Percentiles rank a stretch among this genome's conserved stretches.
Conservation (phyloP, 2,888 invertebrate genomes). For the Schizaphis graminum region DNA sequence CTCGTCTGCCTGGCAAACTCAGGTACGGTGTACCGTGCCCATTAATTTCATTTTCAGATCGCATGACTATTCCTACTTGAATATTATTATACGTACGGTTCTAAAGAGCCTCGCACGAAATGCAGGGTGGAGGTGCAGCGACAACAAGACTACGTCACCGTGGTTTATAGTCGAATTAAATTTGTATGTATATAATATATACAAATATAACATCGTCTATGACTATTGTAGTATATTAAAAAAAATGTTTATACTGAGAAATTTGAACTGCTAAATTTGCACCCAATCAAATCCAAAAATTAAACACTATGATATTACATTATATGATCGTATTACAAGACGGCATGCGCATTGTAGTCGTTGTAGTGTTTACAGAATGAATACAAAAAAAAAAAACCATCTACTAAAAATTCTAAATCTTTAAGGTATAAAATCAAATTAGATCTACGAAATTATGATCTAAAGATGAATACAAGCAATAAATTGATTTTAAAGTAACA, state of each 20-base stretch:
- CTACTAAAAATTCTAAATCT: neutral
- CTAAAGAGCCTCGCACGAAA: conserved; percentile 38
- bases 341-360: neutral
- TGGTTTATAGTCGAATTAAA: conserved; percentile 21
- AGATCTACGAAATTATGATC: neutral
- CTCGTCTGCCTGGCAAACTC: conserved; percentile 44
- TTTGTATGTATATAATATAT: neutral
- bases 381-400: neutral
- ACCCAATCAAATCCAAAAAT: neutral
- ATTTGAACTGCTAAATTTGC: neutral
- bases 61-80: conserved; percentile 60
- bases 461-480: neutral
- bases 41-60: conserved; percentile 60
- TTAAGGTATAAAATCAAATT: neutral
- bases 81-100: neutral
- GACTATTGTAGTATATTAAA: neutral
- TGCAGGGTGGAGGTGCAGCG: neutral
- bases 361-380: neutral
- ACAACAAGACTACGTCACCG: neutral
- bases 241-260: neutral
- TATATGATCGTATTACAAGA: neutral
- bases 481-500: neutral
- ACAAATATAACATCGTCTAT: neutral
- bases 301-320: neutral
- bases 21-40: conserved; percentile 32